A percentile compares a stretch with the other conserved stretches of the same genome.
phyloP scores from a whole-genome alignment of 1,140 invertebrate genomes.

The Mycetomoellerius zeteki region DNA sequence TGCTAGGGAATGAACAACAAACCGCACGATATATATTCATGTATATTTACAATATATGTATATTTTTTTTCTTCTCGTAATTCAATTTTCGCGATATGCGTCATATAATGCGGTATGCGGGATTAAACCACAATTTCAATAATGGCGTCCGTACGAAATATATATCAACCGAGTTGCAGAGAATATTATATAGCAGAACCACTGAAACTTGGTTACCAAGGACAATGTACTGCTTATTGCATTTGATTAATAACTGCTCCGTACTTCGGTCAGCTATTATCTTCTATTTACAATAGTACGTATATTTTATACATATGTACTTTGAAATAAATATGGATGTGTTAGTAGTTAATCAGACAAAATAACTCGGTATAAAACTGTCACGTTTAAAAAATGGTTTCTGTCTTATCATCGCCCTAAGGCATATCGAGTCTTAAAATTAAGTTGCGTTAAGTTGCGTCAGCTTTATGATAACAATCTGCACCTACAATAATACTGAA shows the following conservation, averaged over 20 bases:
- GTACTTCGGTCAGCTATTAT: slow-evolving; percentile 50
- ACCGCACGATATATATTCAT: slow-evolving; percentile 10
- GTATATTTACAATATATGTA: slow-evolving; percentile 6
- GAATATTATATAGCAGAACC: slow-evolving; percentile 41
- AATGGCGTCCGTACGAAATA: slow-evolving; percentile 42
- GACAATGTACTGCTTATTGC: slow-evolving; percentile 59
- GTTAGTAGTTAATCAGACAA: neutral
- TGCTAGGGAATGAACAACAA: slow-evolving; percentile 17
- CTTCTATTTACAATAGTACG: neutral
- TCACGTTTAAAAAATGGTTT: neutral
- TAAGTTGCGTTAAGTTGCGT: slow-evolving; percentile 1
- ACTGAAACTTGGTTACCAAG: slow-evolving; percentile 55
- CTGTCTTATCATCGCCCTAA: neutral
- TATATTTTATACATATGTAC: slow-evolving; percentile 11
- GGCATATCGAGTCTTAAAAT: slow-evolving; percentile 4
- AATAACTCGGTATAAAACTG: neutral
- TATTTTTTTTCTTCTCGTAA: slow-evolving; percentile 31
- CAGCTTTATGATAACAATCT: neutral
- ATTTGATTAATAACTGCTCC: slow-evolving; percentile 50
- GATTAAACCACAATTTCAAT: slow-evolving; percentile 58
- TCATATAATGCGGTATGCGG: slow-evolving; percentile 14
- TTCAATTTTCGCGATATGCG: slow-evolving; percentile 26
- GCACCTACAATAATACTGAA: neutral
- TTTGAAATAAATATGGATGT: neutral
- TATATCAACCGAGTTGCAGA: slow-evolving; percentile 40